Conservation (phyloP, 2,797 vertebrate genomes). For the Enteromius fasciolatus region DNA sequence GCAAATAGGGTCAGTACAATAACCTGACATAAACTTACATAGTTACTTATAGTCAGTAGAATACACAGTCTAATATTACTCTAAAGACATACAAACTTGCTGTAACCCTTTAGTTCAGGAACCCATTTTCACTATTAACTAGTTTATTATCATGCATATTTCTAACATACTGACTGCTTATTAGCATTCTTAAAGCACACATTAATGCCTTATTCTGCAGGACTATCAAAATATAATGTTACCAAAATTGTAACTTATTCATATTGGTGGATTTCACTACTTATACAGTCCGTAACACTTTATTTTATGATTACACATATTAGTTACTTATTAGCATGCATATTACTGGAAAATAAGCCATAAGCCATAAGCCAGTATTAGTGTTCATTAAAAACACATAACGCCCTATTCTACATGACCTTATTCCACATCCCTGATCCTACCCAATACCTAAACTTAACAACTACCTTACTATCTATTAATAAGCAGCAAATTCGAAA, state of each 20-base stretch:
- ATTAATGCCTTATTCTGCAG: neutral
- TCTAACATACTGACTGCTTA: neutral
- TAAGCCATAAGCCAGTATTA: too few species aligned
- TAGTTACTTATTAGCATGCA: too few species aligned
- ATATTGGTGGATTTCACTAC: conserved; percentile 32
- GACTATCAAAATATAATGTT: neutral
- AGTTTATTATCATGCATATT: neutral
- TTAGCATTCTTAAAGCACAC: neutral
- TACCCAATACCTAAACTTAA: too few species aligned
- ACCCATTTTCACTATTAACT: neutral
- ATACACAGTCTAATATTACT: neutral
- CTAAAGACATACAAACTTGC: neutral
- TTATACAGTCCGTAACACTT: too few species aligned
- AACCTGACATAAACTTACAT: neutral
- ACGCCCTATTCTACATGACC: too few species aligned
- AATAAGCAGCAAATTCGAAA: too few species aligned
- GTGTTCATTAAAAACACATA: too few species aligned
- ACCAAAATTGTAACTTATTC: conserved; percentile 13
- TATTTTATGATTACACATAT: too few species aligned
- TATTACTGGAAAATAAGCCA: too few species aligned
- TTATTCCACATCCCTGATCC: too few species aligned
- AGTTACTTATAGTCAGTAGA: neutral
- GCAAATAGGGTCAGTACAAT: neutral
- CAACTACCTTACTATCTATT: too few species aligned
- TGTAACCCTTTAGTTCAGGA: neutral